Percentiles rank a stretch among this genome's conserved stretches.
These are phyloP conservation scores for Ivindomyrus marchei DNA, from an alignment of 2,113 vertebrate genomes.

Conservation along the genomic window DNA sequence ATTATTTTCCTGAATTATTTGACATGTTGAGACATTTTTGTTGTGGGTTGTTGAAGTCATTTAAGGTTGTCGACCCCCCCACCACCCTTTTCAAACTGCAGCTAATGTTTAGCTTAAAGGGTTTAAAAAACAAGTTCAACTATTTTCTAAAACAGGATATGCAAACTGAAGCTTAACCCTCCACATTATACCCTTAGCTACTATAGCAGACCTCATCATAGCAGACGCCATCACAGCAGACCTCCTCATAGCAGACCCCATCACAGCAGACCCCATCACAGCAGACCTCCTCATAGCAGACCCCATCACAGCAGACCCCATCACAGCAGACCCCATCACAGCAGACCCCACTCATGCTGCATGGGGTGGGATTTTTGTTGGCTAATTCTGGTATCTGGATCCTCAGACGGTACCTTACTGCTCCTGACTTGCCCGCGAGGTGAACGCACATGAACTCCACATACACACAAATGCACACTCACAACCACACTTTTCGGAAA, in stretches of 20 bases:
- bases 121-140: not conserved
- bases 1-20: slow-evolving; percentile 18
- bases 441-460: not conserved
- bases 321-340: not conserved
- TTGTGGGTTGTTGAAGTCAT: not conserved
- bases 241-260: no score
- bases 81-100: not conserved
- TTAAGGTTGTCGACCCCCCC: not conserved
- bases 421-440: not conserved
- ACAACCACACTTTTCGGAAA: not conserved
- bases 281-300: no score
- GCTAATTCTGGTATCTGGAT: not conserved
- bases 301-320: no score
- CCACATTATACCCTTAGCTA: not conserved
- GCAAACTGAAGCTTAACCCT: not conserved
- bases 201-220: not conserved
- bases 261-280: no score
- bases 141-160: not conserved
- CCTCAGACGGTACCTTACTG: not conserved
- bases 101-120: slow-evolving; percentile 12
- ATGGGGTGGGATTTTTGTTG: not conserved
- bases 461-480: not conserved
- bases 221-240: no score
- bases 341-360: not conserved
- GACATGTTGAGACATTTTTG: slow-evolving; percentile 11